Conservation (phyloP, 2,888 invertebrate genomes). For the Deroplatys truncata region DNA sequence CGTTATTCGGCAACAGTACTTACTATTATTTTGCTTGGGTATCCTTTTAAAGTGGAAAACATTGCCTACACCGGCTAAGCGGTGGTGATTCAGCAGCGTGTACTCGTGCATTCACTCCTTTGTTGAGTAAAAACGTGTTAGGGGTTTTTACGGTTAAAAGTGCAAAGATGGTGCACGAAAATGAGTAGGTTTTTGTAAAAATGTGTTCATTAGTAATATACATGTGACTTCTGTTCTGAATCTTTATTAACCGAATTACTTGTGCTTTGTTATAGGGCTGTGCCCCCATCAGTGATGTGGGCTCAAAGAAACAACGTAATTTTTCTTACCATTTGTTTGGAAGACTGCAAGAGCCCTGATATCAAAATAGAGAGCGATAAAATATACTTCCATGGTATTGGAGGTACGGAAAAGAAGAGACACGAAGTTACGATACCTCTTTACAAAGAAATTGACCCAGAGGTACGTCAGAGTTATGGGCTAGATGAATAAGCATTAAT, state of each 20-base stretch:
- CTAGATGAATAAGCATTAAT: no score
- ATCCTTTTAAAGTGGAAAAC: neutral
- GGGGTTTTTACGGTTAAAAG: neutral
- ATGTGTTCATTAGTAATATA: neutral
- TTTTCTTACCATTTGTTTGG: conserved; percentile 85
- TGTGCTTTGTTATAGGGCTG: conserved; percentile 47
- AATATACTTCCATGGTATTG: conserved; percentile 80
- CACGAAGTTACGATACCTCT: conserved; percentile 87
- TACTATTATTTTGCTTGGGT: neutral
- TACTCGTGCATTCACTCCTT: neutral
- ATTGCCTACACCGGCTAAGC: neutral
- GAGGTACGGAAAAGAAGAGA: conserved; percentile 75
- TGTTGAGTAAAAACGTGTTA: neutral
- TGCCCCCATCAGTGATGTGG: conserved; percentile 87
- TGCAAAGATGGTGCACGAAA: conserved; percentile 13
- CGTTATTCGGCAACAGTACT: neutral
- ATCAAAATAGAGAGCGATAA: conserved; percentile 61
- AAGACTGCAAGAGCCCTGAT: conserved; percentile 79
- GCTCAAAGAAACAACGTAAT: conserved; percentile 82
- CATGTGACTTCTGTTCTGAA: neutral
- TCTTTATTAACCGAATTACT: neutral
- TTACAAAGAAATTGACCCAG: conserved; percentile 75
- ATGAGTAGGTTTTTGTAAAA: conserved; percentile 5
- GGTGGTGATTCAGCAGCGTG: neutral
- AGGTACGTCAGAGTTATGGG: conserved; percentile 53